Conservation (phyloP, 1,140 invertebrate genomes). For the Laupala kohalensis region DNA sequence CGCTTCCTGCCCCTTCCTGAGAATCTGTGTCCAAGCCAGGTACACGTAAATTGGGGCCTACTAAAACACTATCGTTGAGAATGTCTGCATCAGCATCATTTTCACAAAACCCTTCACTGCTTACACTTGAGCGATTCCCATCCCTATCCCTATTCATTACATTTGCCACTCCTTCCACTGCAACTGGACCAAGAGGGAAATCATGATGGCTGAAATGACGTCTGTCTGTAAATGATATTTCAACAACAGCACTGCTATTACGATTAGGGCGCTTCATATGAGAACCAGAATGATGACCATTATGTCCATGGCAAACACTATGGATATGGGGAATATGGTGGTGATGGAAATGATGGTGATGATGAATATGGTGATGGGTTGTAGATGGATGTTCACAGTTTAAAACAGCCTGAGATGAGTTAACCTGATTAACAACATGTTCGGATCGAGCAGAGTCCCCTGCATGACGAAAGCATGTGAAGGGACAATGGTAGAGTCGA, state of each 20-base stretch:
- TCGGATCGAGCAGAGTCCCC: slow-evolving; percentile 40
- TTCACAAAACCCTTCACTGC: slow-evolving; percentile 91
- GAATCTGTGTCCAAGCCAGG: slow-evolving; percentile 4
- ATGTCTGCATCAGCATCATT: slow-evolving; percentile 41
- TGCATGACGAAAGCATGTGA: slow-evolving; percentile 67
- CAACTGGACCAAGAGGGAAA: slow-evolving; percentile 7
- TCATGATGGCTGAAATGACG: slow-evolving; percentile 6
- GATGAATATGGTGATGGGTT: slow-evolving; percentile 36
- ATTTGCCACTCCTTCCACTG: slow-evolving; percentile 18
- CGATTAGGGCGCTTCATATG: slow-evolving; percentile 2
- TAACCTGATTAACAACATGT: slow-evolving; percentile 43
- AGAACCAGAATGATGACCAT: not conserved
- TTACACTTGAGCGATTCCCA: slow-evolving; percentile 82
- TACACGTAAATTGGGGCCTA: slow-evolving; percentile 2
- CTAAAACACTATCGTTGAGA: slow-evolving; percentile 2
- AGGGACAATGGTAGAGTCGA: slow-evolving; percentile 72
- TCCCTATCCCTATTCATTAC: slow-evolving; percentile 30
- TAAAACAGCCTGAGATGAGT: slow-evolving; percentile 65
- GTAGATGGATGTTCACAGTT: slow-evolving; percentile 45
- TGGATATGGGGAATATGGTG: slow-evolving; percentile 20
- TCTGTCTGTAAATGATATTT: slow-evolving; percentile 14
- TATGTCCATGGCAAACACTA: slow-evolving; percentile 6
- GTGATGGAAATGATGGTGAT: slow-evolving; percentile 27
- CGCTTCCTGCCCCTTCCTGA: slow-evolving; percentile 11
- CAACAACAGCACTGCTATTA: slow-evolving; percentile 21